Conservation (phyloP, 2,888 invertebrate genomes). For the Ceratothoa steindachneri region DNA sequence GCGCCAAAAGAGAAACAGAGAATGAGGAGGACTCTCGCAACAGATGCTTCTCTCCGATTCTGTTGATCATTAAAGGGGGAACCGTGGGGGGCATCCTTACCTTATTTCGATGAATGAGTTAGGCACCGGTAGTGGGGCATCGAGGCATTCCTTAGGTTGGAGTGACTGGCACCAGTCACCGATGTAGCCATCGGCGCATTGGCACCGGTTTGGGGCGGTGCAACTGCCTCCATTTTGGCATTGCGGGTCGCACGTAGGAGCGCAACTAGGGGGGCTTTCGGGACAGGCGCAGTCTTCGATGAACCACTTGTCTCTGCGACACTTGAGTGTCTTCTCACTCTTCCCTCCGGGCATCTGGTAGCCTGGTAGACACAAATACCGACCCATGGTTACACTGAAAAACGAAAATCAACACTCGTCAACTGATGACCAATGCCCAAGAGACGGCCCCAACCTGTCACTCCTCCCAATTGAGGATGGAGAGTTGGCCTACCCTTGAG, state of each 20-base stretch:
- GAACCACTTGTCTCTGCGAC: neutral
- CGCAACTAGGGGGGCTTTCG: neutral
- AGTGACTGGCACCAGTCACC: slow-evolving; percentile 72
- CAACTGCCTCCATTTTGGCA: slow-evolving; percentile 18
- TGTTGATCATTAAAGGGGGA: too few species aligned
- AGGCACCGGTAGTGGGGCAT: neutral
- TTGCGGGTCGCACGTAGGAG: neutral
- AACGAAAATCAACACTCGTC: too few species aligned
- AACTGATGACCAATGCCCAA: too few species aligned
- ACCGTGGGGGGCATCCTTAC: slow-evolving; percentile 1
- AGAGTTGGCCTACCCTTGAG: too few species aligned
- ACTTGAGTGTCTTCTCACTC: neutral
- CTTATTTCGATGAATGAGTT: slow-evolving; percentile 24
- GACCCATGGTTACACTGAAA: neutral
- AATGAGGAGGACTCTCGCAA: too few species aligned
- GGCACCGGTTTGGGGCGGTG: neutral
- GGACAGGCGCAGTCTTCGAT: neutral
- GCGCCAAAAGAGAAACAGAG: too few species aligned
- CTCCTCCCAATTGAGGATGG: too few species aligned
- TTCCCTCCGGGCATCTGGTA: neutral
- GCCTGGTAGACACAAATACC: neutral
- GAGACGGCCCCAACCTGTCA: too few species aligned
- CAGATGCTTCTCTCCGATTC: too few species aligned
- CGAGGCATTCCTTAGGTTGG: slow-evolving; percentile 1
- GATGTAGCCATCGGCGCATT: slow-evolving; percentile 51